Conservation (phyloP, 2,113 vertebrate genomes). For the Ammospiza caudacuta region DNA sequence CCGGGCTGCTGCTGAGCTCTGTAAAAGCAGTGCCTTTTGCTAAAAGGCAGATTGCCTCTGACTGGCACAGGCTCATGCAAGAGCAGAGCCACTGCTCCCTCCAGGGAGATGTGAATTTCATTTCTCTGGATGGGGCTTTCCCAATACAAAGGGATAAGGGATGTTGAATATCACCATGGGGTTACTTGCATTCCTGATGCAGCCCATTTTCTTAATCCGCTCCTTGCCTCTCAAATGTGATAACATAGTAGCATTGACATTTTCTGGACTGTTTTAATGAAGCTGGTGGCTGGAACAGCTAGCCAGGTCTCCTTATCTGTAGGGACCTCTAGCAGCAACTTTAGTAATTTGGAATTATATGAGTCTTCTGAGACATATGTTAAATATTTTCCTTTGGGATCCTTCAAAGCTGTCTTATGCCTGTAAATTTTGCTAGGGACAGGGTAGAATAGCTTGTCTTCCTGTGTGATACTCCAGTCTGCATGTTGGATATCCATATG, state of each 20-base stretch:
- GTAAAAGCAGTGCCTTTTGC: neutral
- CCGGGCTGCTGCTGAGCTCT: neutral
- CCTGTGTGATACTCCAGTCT: neutral
- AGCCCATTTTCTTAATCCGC: neutral
- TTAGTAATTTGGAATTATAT: neutral
- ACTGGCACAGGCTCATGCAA: neutral
- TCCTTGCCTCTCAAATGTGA: neutral
- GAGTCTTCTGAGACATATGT: neutral
- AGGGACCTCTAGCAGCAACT: neutral
- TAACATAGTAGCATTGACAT: neutral
- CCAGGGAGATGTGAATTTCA: neutral
- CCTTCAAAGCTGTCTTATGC: neutral
- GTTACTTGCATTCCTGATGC: neutral
- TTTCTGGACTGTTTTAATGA: slow-evolving; percentile 1
- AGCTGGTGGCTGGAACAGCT: neutral
- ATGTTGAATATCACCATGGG: neutral
- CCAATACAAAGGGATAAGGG: neutral
- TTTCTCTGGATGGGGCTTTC: neutral
- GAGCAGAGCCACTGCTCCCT: neutral
- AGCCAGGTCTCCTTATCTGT: neutral
- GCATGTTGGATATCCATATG: slow-evolving; percentile 3
- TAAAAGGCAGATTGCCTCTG: neutral
- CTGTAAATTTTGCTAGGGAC: neutral
- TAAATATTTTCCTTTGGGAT: neutral
- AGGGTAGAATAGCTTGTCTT: neutral